Evolutionary conservation across 1,140 invertebrate species (phyloP).

Genomic region (Cyclargus thomasi): DNA sequence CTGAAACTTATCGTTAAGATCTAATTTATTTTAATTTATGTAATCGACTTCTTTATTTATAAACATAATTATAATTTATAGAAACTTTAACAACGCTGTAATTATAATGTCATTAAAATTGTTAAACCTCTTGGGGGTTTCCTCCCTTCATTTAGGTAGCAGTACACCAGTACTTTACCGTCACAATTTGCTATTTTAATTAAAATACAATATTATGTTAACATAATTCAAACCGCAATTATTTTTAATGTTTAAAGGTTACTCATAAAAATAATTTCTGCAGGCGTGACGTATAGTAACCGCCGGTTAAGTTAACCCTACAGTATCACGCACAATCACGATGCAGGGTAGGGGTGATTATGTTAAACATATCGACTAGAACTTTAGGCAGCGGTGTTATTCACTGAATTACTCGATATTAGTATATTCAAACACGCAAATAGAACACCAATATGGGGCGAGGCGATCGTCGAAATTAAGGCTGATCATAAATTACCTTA

Average conservation of each 20-base stretch:
- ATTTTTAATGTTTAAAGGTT: not conserved
- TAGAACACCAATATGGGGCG: conserved; percentile 40
- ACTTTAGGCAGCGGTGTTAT: conserved; percentile 53
- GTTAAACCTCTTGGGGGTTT: not conserved
- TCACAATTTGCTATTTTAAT: too few relatives aligned
- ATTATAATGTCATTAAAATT: not conserved
- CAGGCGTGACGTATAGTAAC: not conserved
- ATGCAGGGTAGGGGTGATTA: conserved; percentile 50
- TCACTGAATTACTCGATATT: conserved; percentile 55
- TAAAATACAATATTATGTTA: too few relatives aligned
- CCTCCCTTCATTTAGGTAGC: too few relatives aligned
- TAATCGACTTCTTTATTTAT: not conserved
- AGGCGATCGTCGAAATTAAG: conserved; percentile 39
- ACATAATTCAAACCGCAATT: not conserved
- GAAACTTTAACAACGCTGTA: not conserved
- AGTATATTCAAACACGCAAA: conserved; percentile 62
- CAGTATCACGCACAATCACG: conserved; percentile 61
- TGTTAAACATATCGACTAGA: conserved; percentile 44
- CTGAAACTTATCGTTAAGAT: not conserved
- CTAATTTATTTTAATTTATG: conserved; percentile 6
- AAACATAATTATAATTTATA: not conserved
- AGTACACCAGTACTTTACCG: too few relatives aligned
- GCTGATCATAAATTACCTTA: conserved; percentile 36
- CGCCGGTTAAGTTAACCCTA: conserved; percentile 34
- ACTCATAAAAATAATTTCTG: not conserved